A percentile compares a stretch with the other conserved stretches of the same genome.
phyloP scores from a whole-genome alignment of 2,113 vertebrate species.

The Thamnophis sirtalis region DNA sequence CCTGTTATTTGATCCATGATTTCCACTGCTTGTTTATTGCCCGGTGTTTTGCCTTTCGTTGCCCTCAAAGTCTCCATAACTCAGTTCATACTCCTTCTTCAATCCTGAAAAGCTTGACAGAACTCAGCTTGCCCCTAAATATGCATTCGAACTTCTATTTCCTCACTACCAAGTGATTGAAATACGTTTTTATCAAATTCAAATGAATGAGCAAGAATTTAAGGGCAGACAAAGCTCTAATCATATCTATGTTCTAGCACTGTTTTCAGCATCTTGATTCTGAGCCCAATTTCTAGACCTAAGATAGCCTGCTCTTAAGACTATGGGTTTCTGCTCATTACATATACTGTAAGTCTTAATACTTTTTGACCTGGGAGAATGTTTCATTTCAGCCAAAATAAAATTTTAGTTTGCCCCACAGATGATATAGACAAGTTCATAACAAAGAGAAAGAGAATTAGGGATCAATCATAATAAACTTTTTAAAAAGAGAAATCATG shows the following conservation, averaged over 20 bases:
- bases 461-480: not conserved
- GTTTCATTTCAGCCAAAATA: not conserved
- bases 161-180: not conserved
- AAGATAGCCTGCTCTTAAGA: not conserved
- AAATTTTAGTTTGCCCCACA: not conserved
- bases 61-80: not conserved
- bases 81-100: not conserved
- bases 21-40: not conserved
- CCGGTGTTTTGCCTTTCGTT: not conserved
- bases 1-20: not conserved
- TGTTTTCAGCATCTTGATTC: not conserved
- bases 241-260: not conserved
- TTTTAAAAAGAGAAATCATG: not conserved
- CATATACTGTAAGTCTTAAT: not conserved
- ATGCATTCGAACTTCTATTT: not conserved
- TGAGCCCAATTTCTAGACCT: not conserved
- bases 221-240: not conserved
- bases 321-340: not conserved
- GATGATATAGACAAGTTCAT: not conserved
- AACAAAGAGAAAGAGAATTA: not conserved
- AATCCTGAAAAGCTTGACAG: not conserved
- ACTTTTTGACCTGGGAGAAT: not conserved
- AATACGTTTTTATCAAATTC: not conserved
- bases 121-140: not conserved
- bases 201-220: not conserved